Evolutionary conservation across 2,113 vertebrate species (phyloP).

Genomic region (Rana temporaria): DNA sequence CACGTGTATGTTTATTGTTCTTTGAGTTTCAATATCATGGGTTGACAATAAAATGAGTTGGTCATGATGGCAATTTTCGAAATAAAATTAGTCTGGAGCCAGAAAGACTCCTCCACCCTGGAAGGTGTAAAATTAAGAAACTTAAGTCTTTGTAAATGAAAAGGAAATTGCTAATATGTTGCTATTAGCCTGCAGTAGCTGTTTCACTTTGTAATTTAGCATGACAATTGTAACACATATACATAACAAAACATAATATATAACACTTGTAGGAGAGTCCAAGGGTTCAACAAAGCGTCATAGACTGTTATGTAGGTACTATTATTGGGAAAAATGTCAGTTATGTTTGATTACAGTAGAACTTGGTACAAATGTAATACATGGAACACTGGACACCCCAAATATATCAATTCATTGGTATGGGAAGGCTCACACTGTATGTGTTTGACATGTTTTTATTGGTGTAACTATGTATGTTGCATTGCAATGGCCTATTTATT

Average conservation of each 20-base stretch:
- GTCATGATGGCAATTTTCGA: too few relatives aligned
- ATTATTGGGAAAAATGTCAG: neutral
- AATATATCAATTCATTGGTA: too few relatives aligned
- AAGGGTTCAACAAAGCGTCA: neutral
- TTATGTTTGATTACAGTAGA: neutral
- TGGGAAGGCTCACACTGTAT: neutral
- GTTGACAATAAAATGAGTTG: too few relatives aligned
- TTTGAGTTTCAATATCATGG: too few relatives aligned
- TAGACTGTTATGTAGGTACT: neutral
- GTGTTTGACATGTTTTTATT: neutral
- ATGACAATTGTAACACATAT: neutral
- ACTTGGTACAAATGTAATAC: too few relatives aligned
- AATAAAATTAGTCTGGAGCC: too few relatives aligned
- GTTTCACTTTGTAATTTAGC: neutral
- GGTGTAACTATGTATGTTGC: too few relatives aligned
- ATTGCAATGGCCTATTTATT: too few relatives aligned
- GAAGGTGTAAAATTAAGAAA: constrained; percentile 4
- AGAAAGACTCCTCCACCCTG: neutral
- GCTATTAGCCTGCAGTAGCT: neutral
- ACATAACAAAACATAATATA: neutral
- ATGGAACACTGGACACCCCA: too few relatives aligned
- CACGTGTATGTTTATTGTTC: too few relatives aligned
- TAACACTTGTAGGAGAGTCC: neutral
- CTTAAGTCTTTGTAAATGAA: neutral
- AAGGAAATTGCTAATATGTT: constrained; percentile 26